Percentiles rank a stretch among this genome's conserved stretches.
Conservation (phyloP, 2,888 invertebrate genomes). For the Idaea straminata region DNA sequence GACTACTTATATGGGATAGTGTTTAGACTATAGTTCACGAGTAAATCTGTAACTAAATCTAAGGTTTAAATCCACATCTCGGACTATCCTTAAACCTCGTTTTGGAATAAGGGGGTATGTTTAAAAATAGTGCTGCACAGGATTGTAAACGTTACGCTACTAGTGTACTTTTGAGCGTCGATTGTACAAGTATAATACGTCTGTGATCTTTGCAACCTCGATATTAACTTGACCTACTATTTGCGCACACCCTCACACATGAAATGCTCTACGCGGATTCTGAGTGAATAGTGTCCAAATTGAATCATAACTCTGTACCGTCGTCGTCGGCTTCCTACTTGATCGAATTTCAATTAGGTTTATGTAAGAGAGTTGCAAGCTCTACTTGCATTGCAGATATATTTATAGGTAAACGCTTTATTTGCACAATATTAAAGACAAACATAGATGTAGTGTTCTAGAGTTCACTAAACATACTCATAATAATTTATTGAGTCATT, state of each 20-base stretch:
- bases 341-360: not conserved
- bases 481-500: not conserved
- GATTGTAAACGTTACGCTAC: too few species aligned
- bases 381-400: not conserved
- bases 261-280: not conserved
- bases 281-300: not conserved
- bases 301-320: not conserved
- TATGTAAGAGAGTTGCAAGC: not conserved
- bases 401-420: not conserved
- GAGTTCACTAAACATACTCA: not conserved
- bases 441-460: not conserved
- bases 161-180: too few species aligned
- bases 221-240: not conserved
- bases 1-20: too few species aligned
- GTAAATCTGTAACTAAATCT: too few species aligned
- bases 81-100: too few species aligned
- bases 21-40: too few species aligned
- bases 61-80: too few species aligned
- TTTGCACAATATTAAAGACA: not conserved
- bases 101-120: too few species aligned
- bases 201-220: conserved; percentile 1
- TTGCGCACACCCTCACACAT: not conserved
- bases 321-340: not conserved
- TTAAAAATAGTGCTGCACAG: too few species aligned
- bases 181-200: not conserved